Base-by-base conservation (phyloP, 2,888 invertebrate genomes). In the Pandemis cinnamomeana region DNA sequence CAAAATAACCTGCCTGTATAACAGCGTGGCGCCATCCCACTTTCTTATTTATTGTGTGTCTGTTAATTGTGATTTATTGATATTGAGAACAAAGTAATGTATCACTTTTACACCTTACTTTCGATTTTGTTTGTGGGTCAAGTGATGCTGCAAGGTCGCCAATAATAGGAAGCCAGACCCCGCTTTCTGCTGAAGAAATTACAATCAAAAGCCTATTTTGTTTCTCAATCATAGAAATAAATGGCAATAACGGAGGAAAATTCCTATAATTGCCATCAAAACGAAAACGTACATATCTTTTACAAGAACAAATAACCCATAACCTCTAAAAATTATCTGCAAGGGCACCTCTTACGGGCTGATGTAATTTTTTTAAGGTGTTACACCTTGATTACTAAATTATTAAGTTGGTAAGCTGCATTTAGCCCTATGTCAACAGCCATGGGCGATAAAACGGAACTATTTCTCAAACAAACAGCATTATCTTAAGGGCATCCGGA, bases 1-100 rank as follows among this genome's bases (percentile, higher is more conserved):
- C 86, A 55, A 55, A 55, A 58, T 83, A 86, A 84, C 83, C 86
- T 82, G 83, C 82, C 81, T 71, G 64, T 58, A 64, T 64, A 64
- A 60, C 36, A 58, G 72, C 76, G 78, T 76, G 83, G 80, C 83
- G 86, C 84, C 86, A 85, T 84, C 85, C 85, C 79, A 86, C 86
- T 87, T 89, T 89, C 84, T 87, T 85, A 85, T 87, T 86, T 87
- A 76, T 77, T 74, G 67, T 71, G 55, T 67, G 67, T 53, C 70
- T 71, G 74, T 74, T 74, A 74, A 74, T 74, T 74, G 60, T 71
- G 70, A 74, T 74, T 71, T 74, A 70, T 71, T 44, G 70, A 71
- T 66, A 75, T 71, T 44, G 70, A 70, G 67, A 72, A 78, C 74
- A 66, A 67, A 74, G 76, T 64, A 63, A 69, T 58, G 67, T 71